Evolutionary conservation across 1,140 invertebrate species (phyloP), one percentile per base, ranked within the genome.

Genomic region (Sipha flava): DNA sequence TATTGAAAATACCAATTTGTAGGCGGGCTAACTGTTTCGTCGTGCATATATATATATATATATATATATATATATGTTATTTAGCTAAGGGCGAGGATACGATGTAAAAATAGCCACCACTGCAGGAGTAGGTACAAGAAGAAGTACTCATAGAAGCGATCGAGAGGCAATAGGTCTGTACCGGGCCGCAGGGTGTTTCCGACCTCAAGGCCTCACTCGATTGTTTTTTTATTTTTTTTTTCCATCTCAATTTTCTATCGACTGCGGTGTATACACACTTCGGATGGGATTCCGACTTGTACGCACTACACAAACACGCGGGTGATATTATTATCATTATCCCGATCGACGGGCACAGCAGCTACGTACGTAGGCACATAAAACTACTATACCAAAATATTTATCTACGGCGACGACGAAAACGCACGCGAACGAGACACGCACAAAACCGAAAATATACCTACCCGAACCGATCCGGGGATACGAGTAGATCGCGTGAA

Each of bases 1-100:
- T 72, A 72, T 72, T 72, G 68, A 29, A 47, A 72, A 72, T 72
- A 72, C 68, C 68, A 31, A 72, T 72, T 72, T 49, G 68, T 45
- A 72, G 68, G 68, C 40, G 68, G 45, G 43, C 37, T 29, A 18
- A 47, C 47, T 43, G 23, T 72, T 29, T 47, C 29, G 21, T 70
- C 7, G n/a, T 72, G 29, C 47, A n/a, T 45, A 31, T 29, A 31
- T 2, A 43, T 43, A 68, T 14, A 2, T 45, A 40, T 72, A 47
- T 72, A 47, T 72, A 47, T 34, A 45, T 70, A 34, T 66, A 59
- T 64, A 64, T 18, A 64, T 72, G n/a, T n/a, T n/a, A 49, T 70
- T 43, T 26, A 31, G 70, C 70, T 29, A 31, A 21, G 47, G 70
- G 70, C 70, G 16, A 54, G 45, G 16, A n/a, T n/a, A n/a, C 70